Conservation (phyloP, 2,113 vertebrate genomes). For the Sceloporus undulatus region DNA sequence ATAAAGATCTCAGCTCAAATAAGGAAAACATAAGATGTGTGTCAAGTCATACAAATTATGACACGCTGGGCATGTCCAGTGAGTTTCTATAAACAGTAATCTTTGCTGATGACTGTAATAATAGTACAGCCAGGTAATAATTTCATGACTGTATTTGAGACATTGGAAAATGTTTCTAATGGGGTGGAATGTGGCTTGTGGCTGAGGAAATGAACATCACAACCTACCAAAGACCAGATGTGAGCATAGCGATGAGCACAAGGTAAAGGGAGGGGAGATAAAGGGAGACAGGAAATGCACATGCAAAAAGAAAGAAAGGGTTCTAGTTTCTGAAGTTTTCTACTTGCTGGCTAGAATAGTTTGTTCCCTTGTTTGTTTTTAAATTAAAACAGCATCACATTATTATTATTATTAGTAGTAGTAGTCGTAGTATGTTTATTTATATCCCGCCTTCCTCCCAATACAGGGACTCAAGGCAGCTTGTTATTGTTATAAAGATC, state of each 20-base stretch:
- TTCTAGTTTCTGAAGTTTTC: constrained; percentile 11
- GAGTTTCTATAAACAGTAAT: background rate
- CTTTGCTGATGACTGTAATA: constrained; percentile 42
- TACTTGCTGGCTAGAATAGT: background rate
- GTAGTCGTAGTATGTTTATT: too few species aligned
- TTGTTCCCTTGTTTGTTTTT: background rate
- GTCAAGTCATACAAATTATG: background rate
- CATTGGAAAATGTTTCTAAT: constrained; percentile 32
- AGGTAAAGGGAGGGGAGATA: background rate
- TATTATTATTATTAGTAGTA: too few species aligned
- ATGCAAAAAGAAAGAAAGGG: constrained; percentile 4
- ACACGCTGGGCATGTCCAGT: background rate
- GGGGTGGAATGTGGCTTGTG: constrained; percentile 13
- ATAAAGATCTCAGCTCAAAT: constrained; percentile 28
- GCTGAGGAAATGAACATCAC: constrained; percentile 26
- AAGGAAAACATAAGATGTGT: constrained; percentile 21
- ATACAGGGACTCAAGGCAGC: too few species aligned
- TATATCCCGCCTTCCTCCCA: too few species aligned
- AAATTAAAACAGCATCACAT: background rate
- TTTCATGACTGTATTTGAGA: constrained; percentile 1
- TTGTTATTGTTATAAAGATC: too few species aligned
- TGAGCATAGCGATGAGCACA: background rate
- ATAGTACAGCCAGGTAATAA: constrained; percentile 27
- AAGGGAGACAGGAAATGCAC: constrained; percentile 14
- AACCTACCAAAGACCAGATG: background rate